These are phyloP conservation scores for Eulemur macaco DNA, from an alignment of 2,113 vertebrate species.

Conservation along the genomic window DNA sequence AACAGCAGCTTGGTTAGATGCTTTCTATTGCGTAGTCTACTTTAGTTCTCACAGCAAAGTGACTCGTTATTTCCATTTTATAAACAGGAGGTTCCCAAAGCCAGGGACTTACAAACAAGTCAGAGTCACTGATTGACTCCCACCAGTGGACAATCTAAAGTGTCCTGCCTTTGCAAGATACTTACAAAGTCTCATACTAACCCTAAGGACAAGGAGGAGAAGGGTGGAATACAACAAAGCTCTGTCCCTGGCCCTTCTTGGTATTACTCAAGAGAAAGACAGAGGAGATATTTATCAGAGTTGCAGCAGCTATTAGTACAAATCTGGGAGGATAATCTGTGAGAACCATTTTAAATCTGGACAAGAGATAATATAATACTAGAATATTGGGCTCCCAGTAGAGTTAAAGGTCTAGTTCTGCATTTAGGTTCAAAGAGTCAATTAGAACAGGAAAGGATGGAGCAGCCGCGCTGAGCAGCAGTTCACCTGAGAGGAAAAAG, in stretches of 20 bases:
- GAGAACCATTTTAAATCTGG: not conserved
- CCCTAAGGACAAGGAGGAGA: not conserved
- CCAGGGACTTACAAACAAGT: not conserved
- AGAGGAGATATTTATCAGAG: not conserved
- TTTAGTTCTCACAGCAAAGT: not conserved
- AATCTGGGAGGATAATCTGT: not conserved
- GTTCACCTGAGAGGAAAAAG: not conserved
- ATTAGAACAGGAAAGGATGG: not conserved
- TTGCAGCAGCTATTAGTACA: not conserved
- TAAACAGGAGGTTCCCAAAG: not conserved
- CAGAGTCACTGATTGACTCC: not conserved
- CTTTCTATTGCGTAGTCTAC: not conserved
- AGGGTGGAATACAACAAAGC: not conserved
- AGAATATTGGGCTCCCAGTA: not conserved
- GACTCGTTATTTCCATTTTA: not conserved
- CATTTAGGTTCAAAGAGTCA: not conserved
- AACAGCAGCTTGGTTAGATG: not conserved
- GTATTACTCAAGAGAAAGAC: not conserved
- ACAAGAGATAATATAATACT: not conserved
- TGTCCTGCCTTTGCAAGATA: not conserved
- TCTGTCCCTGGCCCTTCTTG: not conserved
- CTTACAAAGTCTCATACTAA: not conserved
- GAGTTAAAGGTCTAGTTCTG: not conserved
- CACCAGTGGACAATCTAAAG: not conserved
- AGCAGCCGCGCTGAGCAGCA: fast-evolving